Conservation (phyloP, 1,140 invertebrate species). For the Conopomorpha cramerella region DNA sequence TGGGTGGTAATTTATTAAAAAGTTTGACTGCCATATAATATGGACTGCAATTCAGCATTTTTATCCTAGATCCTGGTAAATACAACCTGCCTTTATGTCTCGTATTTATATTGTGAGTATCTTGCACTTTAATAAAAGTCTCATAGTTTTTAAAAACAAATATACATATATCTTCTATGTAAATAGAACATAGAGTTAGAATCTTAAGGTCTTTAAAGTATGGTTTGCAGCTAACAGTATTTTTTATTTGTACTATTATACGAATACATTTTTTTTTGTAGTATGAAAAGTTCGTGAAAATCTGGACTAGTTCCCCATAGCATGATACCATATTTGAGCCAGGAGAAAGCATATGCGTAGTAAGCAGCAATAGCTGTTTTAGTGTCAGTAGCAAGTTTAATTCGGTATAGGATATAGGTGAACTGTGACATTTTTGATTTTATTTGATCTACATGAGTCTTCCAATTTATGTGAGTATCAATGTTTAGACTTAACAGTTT, state of each 20-base stretch:
- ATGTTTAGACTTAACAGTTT: background rate
- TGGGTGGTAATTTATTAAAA: too few species aligned
- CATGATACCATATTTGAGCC: background rate
- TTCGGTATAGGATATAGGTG: background rate
- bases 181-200: too few species aligned
- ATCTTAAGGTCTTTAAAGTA: background rate
- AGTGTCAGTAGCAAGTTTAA: background rate
- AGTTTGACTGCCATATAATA: too few species aligned
- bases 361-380: background rate
- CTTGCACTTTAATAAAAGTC: too few species aligned
- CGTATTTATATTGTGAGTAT: too few species aligned
- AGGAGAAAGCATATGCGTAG: background rate
- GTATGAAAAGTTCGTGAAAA: background rate
- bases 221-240: background rate
- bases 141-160: too few species aligned
- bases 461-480: conserved; percentile 1
- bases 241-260: background rate
- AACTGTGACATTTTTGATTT: conserved; percentile 1
- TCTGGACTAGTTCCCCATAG: background rate
- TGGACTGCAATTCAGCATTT: too few species aligned
- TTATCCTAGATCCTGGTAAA: too few species aligned
- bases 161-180: too few species aligned
- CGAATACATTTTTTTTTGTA: background rate
- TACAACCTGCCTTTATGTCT: too few species aligned
- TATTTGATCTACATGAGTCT: background rate